Conservation (phyloP, 1,140 invertebrate genomes). For the Riptortus pedestris region DNA sequence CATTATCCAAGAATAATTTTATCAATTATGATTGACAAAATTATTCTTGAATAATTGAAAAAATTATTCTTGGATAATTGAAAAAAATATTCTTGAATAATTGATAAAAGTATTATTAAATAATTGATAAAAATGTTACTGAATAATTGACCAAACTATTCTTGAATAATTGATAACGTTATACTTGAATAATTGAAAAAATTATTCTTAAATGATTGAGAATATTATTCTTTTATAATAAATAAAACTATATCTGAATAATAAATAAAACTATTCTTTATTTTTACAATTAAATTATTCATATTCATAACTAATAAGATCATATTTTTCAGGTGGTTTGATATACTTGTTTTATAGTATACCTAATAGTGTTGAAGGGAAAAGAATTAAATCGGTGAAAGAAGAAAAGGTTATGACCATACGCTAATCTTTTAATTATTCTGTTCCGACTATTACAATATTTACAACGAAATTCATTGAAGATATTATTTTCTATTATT, state of each 20-base stretch:
- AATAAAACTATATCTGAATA: too few species aligned
- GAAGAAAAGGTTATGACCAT: neutral
- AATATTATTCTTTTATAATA: neutral
- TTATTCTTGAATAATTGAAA: neutral
- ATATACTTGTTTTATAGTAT: slow-evolving; percentile 31
- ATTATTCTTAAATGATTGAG: neutral
- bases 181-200: neutral
- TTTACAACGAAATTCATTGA: too few species aligned
- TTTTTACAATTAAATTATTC: slow-evolving; percentile 16
- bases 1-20: too few species aligned
- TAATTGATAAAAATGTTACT: too few species aligned
- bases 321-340: slow-evolving; percentile 23
- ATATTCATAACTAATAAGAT: neutral
- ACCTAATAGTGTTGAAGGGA: slow-evolving; percentile 28
- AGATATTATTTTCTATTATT: too few species aligned
- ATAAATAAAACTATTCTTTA: neutral
- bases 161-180: neutral
- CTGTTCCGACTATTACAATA: too few species aligned
- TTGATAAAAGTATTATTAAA: neutral
- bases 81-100: neutral
- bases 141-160: neutral
- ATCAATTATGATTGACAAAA: too few species aligned
- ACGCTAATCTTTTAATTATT: too few species aligned
- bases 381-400: slow-evolving; percentile 13
- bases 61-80: neutral